Evolutionary conservation across 2,888 invertebrate genomes (phyloP), one percentile per base, ranked within the genome.

Genomic region (Eristalis arbustorum): DNA sequence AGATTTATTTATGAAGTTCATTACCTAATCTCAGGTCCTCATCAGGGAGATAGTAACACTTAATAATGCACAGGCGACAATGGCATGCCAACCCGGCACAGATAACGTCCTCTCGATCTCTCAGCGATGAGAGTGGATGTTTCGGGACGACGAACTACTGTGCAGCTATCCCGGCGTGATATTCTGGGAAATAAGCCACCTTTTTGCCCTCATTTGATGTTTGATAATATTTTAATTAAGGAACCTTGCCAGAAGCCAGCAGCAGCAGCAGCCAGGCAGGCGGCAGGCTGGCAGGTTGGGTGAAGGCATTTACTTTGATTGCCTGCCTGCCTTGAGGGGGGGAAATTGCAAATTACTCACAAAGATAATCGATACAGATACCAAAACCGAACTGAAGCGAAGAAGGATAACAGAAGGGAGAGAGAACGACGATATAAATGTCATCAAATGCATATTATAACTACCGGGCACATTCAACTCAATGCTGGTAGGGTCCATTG

Each of bases 201-300:
- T 77, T 80, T 75, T 68, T 85, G 76, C 22, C 59, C 73, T 69
- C 72, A 73, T 81, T 76, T 76, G 81, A 85, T 85, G 76, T 69
- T 77, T 73, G 84, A 85, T 85, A 85, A 81, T 81, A 73, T 77
- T 85, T 85, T 85, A 85, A 85, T 85, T 85, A 85, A 73, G 81
- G 49, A 73, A 69, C 73, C 49, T 69, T 69, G 73, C 59, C 74
- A 62, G 42, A 5, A 13, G 42, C 22, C 25, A n/a, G 28, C 6
- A 3, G 37, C n/a, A n/a, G n/a, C n/a, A n/a, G n/a, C n/a, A n/a
- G 23, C 23, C 14, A 37, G 31, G 3, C 18, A 23, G 23, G 62
- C n/a, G 22, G 22, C 23, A 23, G 42, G 72, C 37, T n/a, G n/a
- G n/a, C n/a, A n/a, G 37, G 23, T 10, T 25, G 49, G 37, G 22